phyloP scores from a whole-genome alignment of 2,888 invertebrate species.

The Tenthredo mesomela region DNA sequence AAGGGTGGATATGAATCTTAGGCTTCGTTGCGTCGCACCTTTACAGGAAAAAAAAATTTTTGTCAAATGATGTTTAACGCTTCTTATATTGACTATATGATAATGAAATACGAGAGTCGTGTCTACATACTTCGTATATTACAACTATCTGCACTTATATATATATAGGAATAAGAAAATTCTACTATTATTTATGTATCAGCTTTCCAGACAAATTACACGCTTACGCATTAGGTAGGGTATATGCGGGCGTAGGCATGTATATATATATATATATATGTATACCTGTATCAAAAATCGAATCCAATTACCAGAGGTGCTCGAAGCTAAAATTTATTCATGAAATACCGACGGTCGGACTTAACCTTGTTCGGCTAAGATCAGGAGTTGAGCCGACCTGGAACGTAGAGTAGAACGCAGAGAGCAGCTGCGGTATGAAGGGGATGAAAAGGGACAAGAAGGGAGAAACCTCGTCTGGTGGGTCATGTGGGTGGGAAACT shows the following conservation, averaged over 20 bases:
- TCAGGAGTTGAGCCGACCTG: conserved; percentile 49
- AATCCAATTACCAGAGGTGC: conserved; percentile 50
- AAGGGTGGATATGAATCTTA: background rate
- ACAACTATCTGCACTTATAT: background rate
- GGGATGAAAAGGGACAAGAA: conserved; percentile 18
- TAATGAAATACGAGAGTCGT: background rate
- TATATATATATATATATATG: too few species aligned
- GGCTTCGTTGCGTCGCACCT: background rate
- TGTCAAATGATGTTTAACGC: background rate
- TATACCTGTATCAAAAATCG: conserved; percentile 49
- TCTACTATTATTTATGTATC: background rate
- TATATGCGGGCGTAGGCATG: too few species aligned
- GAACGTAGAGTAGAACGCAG: background rate
- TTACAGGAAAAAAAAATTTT: background rate
- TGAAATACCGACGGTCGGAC: conserved; percentile 50
- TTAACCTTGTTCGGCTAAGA: conserved; percentile 51
- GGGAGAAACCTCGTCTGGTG: conserved; percentile 33
- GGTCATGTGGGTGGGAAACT: conserved; percentile 12
- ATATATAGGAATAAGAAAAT: background rate
- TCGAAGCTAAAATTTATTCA: conserved; percentile 52
- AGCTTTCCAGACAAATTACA: conserved; percentile 9
- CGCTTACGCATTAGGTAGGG: background rate
- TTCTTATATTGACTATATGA: background rate
- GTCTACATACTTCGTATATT: background rate
- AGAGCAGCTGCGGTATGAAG: conserved; percentile 17